Evolutionary conservation across 2,888 invertebrate genomes (phyloP).

Genomic region (Melieria crassipennis): DNA sequence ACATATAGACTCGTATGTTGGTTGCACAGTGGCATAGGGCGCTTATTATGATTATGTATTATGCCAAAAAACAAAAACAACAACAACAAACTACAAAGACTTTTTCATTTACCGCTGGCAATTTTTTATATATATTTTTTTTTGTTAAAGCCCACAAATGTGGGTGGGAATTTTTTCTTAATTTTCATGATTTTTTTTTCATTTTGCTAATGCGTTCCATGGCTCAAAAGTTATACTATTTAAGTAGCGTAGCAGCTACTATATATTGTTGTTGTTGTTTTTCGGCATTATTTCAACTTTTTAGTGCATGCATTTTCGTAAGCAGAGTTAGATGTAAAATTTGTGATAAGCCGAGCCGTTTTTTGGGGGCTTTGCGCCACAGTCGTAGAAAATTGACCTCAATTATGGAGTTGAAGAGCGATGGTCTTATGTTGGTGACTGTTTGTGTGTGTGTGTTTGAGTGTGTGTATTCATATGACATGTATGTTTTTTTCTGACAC

Average conservation of each 20-base stretch:
- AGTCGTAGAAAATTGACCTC: conserved; percentile 27
- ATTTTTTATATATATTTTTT: conserved; percentile 1
- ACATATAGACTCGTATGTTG: not conserved
- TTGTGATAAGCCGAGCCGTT: conserved; percentile 25
- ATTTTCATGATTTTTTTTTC: conserved; percentile 17
- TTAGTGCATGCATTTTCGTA: conserved; percentile 13
- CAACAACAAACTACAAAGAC: not conserved
- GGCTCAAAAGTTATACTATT: no score
- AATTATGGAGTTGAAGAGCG: conserved; percentile 2
- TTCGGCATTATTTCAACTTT: not conserved
- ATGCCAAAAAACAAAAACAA: not conserved
- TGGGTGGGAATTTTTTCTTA: conserved; percentile 32
- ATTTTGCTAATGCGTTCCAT: conserved; percentile 3
- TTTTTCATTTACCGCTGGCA: conserved; percentile 13
- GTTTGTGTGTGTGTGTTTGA: not conserved
- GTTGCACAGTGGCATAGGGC: not conserved
- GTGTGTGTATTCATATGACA: not conserved
- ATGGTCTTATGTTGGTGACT: not conserved
- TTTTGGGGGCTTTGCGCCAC: not conserved
- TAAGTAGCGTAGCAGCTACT: no score
- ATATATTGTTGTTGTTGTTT: no score
- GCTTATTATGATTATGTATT: conserved; percentile 10
- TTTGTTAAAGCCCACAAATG: conserved; percentile 19
- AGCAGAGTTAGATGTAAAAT: conserved; percentile 24
- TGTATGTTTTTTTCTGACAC: not conserved